Evolutionary conservation across 2,888 invertebrate genomes (phyloP).

Genomic region (Microdon myrmicae): DNA sequence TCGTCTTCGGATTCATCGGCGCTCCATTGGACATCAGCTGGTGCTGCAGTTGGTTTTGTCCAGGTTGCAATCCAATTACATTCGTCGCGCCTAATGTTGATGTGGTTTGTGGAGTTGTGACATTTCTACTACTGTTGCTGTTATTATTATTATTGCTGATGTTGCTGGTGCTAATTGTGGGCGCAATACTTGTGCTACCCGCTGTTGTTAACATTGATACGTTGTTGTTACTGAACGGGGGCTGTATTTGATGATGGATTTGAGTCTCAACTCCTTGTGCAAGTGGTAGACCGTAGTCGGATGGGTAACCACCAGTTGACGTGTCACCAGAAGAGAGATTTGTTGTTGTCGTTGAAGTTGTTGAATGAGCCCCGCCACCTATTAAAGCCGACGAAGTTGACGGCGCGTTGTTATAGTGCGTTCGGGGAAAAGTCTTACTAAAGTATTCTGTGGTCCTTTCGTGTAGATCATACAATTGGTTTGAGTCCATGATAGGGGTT

Average conservation of each 20-base stretch:
- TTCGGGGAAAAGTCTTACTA: conserved; percentile 73
- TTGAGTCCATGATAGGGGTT: conserved; percentile 77
- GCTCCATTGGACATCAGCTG: conserved; percentile 63
- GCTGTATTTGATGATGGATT: conserved; percentile 66
- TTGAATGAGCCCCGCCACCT: conserved; percentile 56
- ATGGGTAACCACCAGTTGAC: conserved; percentile 72
- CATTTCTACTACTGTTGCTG: conserved; percentile 53
- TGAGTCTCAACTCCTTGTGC: conserved; percentile 68
- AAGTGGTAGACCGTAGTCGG: conserved; percentile 83
- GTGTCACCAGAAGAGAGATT: conserved; percentile 58
- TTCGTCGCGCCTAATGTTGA: conserved; percentile 54
- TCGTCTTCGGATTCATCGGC: conserved; percentile 78
- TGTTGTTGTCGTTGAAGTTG: conserved; percentile 63
- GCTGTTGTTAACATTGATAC: conserved; percentile 40
- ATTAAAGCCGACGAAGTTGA: conserved; percentile 43
- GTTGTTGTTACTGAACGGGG: conserved; percentile 66
- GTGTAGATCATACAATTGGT: conserved; percentile 63
- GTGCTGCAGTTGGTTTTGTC: conserved; percentile 55
- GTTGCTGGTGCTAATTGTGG: conserved; percentile 46
- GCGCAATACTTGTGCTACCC: conserved; percentile 43
- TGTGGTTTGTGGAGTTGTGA: conserved; percentile 55
- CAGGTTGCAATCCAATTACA: conserved; percentile 58
- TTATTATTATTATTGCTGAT: conserved; percentile 36
- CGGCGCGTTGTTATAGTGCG: conserved; percentile 60
- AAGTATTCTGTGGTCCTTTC: conserved; percentile 69